Conservation (phyloP, 2,113 vertebrate genomes). For the Ploceus nigricollis region DNA sequence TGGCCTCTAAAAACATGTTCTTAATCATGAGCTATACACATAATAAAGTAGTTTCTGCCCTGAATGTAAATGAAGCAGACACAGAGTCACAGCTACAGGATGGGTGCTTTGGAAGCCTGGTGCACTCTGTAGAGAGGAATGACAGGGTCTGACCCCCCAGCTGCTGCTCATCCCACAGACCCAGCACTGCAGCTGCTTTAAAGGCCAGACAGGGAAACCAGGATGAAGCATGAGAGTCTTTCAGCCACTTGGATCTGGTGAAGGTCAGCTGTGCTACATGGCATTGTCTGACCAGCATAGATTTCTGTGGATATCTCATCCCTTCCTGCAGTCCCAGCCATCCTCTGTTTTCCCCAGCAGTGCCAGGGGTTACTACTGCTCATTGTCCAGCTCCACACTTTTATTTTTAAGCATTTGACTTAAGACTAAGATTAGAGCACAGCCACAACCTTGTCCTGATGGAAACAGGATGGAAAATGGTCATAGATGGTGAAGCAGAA, state of each 20-base stretch:
- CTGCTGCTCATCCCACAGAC: neutral
- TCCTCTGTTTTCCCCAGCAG: neutral
- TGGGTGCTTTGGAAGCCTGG: neutral
- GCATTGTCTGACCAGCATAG: neutral
- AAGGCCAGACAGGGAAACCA: neutral
- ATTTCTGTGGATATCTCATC: neutral
- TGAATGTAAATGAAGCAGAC: neutral
- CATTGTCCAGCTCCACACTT: neutral
- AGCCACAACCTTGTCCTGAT: neutral
- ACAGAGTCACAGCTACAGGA: neutral
- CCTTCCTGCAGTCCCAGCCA: neutral
- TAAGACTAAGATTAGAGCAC: neutral
- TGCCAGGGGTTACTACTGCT: neutral
- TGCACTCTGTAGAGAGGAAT: neutral
- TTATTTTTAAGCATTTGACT: neutral
- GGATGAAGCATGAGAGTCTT: accelerated
- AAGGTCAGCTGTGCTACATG: accelerated
- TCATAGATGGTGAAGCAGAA: neutral
- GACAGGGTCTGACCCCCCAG: accelerated
- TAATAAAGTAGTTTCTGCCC: neutral
- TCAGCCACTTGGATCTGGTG: neutral
- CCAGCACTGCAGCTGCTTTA: neutral
- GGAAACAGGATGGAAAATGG: neutral
- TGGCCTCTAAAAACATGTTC: constrained; percentile 6
- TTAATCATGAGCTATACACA: neutral